phyloP scores from a whole-genome alignment of 1,140 invertebrate genomes.

The Anagrus nilaparvatae region DNA sequence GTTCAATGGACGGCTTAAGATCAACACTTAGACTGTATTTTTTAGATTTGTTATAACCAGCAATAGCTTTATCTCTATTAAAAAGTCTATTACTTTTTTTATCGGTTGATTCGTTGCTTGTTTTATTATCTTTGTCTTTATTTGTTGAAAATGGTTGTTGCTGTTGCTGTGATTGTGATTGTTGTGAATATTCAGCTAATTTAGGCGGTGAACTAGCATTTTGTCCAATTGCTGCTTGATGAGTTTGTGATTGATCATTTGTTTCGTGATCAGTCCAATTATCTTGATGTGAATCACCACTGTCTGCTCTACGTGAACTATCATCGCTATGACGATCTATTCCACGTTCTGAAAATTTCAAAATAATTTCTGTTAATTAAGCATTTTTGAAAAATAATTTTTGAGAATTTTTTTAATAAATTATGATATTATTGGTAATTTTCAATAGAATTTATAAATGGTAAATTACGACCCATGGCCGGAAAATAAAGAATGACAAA shows the following conservation, averaged over 20 bases:
- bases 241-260: constrained; percentile 41
- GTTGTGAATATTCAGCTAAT: constrained; percentile 41
- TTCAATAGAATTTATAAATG: too few relatives aligned
- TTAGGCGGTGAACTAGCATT: constrained; percentile 8
- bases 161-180: constrained; percentile 40
- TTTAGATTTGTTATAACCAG: constrained; percentile 54
- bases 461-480: too few relatives aligned
- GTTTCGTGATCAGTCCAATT: constrained; percentile 50
- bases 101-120: constrained; percentile 23
- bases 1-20: constrained; percentile 31
- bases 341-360: constrained; percentile 44
- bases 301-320: constrained; percentile 51
- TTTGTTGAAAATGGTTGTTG: too few relatives aligned
- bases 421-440: too few relatives aligned
- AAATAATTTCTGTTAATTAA: too few relatives aligned
- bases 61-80: constrained; percentile 40
- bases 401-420: too few relatives aligned
- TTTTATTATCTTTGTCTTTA: constrained; percentile 23
- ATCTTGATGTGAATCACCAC: constrained; percentile 51
- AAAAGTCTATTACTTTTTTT: constrained; percentile 33
- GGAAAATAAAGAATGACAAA: too few relatives aligned
- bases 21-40: constrained; percentile 59
- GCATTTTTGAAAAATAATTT: too few relatives aligned
- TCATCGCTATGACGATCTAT: constrained; percentile 50
- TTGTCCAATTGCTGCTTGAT: neutral